Base-by-base conservation (phyloP, 1,140 invertebrate genomes). In the Eriocheir sinensis region DNA sequence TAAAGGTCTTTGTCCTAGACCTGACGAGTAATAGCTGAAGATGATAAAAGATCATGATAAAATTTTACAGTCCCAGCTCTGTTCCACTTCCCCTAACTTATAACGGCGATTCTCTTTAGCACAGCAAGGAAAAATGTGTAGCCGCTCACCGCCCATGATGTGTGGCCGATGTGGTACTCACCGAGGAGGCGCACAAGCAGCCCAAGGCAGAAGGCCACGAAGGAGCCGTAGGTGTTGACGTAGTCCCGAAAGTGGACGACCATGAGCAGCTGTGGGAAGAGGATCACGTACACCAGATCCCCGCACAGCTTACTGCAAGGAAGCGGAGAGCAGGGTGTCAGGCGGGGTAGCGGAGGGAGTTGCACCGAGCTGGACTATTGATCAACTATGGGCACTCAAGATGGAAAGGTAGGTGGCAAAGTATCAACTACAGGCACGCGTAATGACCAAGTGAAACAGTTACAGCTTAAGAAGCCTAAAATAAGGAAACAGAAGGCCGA, bases 261-360 rank as follows among this genome's bases (percentile, higher is more conserved):
- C 98, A 99, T 99, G 88, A 99, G 97, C n/a, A 99, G 97, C 97
- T 99, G 99, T 0, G 99, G 99, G 97, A 99, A 99, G 92, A 99
- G 97, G 96, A 99, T 99, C 91, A 99, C 99, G 97, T 99, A 99
- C 60, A 99, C 99, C 96, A 99, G 97, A 97, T 99, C 99, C 21
- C 99, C 99, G 97, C 99, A 99, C 97, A 99, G 98, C 91, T 98
- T 98, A 98, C 98, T 98, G 96, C 0, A 96, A 95, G 94, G 90
- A 95, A 96, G 86, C 21, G 95, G 27, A 89, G 48, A 41, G 38
- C n/a, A 32, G 40, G n/a, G 32, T 30, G 15, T n/a, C 60, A 72
- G 0, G 60, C 27, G 21, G 60, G 60, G 60, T 4, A 72, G 0
- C n/a, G 60, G 17, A 72, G 60, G 21, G 8, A 72, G 27, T 21